Base-by-base conservation (phyloP, 2,113 vertebrate species). In the Misgurnus mizolepis region DNA sequence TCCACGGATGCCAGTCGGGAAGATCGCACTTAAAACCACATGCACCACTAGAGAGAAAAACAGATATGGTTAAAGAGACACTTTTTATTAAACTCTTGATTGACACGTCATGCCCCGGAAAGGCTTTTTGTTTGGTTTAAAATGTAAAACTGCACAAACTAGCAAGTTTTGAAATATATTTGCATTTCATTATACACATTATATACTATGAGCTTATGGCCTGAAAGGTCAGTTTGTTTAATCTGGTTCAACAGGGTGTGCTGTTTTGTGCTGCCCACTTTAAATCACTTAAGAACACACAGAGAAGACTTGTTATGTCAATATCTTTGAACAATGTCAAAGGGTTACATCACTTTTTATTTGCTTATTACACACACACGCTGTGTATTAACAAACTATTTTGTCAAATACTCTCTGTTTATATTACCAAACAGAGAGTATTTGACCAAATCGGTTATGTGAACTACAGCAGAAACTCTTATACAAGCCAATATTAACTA, bases 21-120 rank as follows among this genome's bases (percentile, higher is more conserved):
- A 99, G 85, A 99, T 97, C 90, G 98, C 97, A 18, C 97, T 98
- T 86, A 98, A 84, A 61, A 99, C 91, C 81, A 99, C 88, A 87
- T 98, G 98, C 39, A 95, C 94, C 96, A 99, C 97, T 99, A 85
- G 34, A 66, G 40, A 65, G 43, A 0, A 8, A 40, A 4, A 70
- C 39, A 10, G 0, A 3, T 39, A 39, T n/a, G 7, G 49, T 55
- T 55, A 74, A 45, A 70, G 22, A 49, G 5, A 53, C 27, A 34
- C 1, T 34, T 34, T 34, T 34, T 34, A 34, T 34, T 34, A 2
- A 34, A 34, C 27, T 34, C 27, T 34, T 34, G 27, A 34, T 34
- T 34, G 27, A 34, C 27, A 34, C 27, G 27, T 34, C 3, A 34
- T 34, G 27, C 27, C 27, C 1, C 27, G 27, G 3, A 34, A 34